A percentile compares a stretch with the other conserved stretches of the same genome.
Evolutionary conservation across 2,888 invertebrate genomes (phyloP).

Genomic region (Trissolcus japonicus): DNA sequence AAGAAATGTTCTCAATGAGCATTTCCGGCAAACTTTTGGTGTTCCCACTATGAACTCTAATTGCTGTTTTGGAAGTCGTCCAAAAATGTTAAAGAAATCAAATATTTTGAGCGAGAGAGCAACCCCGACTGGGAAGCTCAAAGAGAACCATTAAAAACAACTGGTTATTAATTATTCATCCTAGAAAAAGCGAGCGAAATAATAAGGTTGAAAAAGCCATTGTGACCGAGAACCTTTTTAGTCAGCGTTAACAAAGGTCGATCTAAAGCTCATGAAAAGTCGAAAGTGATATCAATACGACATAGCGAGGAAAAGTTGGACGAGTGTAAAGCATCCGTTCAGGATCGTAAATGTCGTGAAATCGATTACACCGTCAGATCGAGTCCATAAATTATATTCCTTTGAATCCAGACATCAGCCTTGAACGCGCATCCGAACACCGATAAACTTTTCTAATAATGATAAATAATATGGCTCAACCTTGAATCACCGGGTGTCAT

Average conservation of each 20-base stretch:
- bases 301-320: constrained; percentile 13
- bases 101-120: not conserved
- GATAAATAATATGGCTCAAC: constrained; percentile 18
- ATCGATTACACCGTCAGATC: not conserved
- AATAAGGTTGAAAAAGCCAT: too few relatives aligned
- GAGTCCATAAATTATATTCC: constrained; percentile 9
- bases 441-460: constrained; percentile 15
- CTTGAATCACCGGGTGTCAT: constrained; percentile 7
- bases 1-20: not conserved
- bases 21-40: not conserved
- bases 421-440: not conserved
- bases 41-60: constrained; percentile 14
- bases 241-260: not conserved
- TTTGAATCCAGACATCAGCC: not conserved
- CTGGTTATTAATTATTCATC: not conserved
- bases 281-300: constrained; percentile 13
- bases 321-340: constrained; percentile 25
- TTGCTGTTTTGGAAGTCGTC: constrained; percentile 24
- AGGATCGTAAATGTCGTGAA: constrained; percentile 14
- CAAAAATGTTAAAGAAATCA: constrained; percentile 8
- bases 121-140: too few relatives aligned
- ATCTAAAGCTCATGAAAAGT: constrained; percentile 7
- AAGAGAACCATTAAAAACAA: not conserved
- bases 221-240: not conserved
- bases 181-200: not conserved